A percentile compares a stretch with the other conserved stretches of the same genome.
These are phyloP conservation scores for Andricus quercusramuli DNA, from an alignment of 2,888 invertebrate genomes.

Conservation along the genomic window DNA sequence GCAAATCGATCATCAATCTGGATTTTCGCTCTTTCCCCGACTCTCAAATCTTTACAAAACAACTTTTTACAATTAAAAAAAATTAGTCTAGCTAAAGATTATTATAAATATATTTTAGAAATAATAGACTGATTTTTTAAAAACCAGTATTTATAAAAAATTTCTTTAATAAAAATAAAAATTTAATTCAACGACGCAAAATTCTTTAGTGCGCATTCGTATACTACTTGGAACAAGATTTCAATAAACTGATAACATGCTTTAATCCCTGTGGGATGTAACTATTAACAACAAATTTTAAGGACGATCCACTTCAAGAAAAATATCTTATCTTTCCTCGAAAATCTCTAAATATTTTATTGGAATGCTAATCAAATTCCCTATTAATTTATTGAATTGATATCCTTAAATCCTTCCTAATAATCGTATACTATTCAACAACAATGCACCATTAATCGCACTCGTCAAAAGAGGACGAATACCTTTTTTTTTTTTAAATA, in stretches of 20 bases:
- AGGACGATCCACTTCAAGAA: slow-evolving; percentile 20
- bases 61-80: neutral
- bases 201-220: slow-evolving; percentile 21
- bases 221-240: slow-evolving; percentile 33
- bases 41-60: slow-evolving; percentile 4
- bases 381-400: slow-evolving; percentile 20
- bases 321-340: neutral
- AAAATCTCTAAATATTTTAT: slow-evolving; percentile 28
- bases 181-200: neutral
- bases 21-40: slow-evolving; percentile 37
- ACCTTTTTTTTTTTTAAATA: slow-evolving; percentile 4
- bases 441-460: slow-evolving; percentile 33
- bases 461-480: slow-evolving; percentile 11
- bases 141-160: neutral
- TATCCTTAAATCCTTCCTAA: slow-evolving; percentile 27
- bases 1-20: slow-evolving; percentile 7
- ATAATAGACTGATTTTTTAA: neutral
- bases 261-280: slow-evolving; percentile 31
- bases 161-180: neutral
- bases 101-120: neutral
- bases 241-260: slow-evolving; percentile 35
- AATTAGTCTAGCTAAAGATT: slow-evolving; percentile 13
- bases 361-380: slow-evolving; percentile 30
- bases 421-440: slow-evolving; percentile 41
- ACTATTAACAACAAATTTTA: slow-evolving; percentile 34